Evolutionary conservation across 2,797 vertebrate genomes (phyloP).

Genomic region (Mastacembelus armatus): DNA sequence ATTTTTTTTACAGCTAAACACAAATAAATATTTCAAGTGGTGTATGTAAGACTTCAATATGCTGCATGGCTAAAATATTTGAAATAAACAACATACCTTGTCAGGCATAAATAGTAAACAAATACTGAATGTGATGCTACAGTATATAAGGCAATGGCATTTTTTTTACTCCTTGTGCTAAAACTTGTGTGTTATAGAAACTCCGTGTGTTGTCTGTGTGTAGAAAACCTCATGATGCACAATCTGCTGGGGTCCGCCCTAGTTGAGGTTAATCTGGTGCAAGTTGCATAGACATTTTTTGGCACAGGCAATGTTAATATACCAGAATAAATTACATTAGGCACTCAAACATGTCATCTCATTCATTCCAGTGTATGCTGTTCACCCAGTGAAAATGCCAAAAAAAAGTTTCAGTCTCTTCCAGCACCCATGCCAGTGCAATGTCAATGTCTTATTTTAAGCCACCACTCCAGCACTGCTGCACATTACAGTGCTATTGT

Average conservation of each 20-base stretch:
- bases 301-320: conserved; percentile 13
- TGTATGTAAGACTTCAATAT: background rate
- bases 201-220: conserved; percentile 6
- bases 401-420: no score
- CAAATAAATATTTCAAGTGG: background rate
- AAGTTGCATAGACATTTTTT: background rate
- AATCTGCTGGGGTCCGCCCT: conserved; percentile 2
- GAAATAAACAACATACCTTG: conserved; percentile 16
- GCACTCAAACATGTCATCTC: no score
- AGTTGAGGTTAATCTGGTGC: background rate
- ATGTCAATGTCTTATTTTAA: no score
- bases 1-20: background rate
- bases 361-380: no score
- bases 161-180: no score
- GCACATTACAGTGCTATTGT: conserved; percentile 3
- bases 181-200: background rate
- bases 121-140: no score
- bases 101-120: background rate
- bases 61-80: background rate
- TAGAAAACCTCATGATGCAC: background rate
- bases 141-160: no score
- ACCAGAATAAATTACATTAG: no score
- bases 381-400: conserved; percentile 2
- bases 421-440: no score
- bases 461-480: background rate